These are phyloP conservation scores for Anticlea derivata DNA, from an alignment of 2,888 invertebrate genomes.

Conservation along the genomic window DNA sequence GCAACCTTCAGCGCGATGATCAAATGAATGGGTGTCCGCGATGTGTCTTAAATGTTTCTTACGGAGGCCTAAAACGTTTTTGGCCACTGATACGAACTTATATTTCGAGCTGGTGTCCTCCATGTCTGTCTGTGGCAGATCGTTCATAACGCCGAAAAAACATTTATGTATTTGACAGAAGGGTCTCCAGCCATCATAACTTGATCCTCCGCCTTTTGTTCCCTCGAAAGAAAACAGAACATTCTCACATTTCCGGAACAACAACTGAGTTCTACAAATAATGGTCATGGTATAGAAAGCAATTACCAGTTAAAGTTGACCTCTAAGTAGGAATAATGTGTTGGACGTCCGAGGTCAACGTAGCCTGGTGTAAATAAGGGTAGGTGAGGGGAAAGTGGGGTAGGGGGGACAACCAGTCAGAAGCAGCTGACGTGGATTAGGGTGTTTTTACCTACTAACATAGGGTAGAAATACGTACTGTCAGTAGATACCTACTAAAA, in stretches of 20 bases:
- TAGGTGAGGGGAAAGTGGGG: conserved; percentile 48
- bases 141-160: conserved; percentile 47
- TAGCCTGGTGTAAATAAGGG: conserved; percentile 62
- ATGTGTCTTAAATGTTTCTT: no score
- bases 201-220: conserved; percentile 43
- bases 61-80: no score
- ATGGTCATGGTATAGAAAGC: conserved; percentile 37
- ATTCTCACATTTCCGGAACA: conserved; percentile 30
- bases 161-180: conserved; percentile 75
- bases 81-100: no score
- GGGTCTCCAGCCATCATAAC: conserved; percentile 47
- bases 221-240: conserved; percentile 30
- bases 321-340: conserved; percentile 42
- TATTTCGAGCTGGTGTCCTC: not conserved
- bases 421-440: conserved; percentile 81
- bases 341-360: conserved; percentile 47
- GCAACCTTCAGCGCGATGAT: no score
- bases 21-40: no score
- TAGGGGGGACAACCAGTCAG: conserved; percentile 69
- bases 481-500: conserved; percentile 50
- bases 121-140: conserved; percentile 3
- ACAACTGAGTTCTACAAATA: conserved; percentile 44
- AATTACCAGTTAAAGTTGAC: conserved; percentile 53
- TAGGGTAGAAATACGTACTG: conserved; percentile 52
- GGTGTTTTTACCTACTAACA: conserved; percentile 76